Evolutionary conservation across 1,140 invertebrate species (phyloP).

Genomic region (Apocrypta bakeri): DNA sequence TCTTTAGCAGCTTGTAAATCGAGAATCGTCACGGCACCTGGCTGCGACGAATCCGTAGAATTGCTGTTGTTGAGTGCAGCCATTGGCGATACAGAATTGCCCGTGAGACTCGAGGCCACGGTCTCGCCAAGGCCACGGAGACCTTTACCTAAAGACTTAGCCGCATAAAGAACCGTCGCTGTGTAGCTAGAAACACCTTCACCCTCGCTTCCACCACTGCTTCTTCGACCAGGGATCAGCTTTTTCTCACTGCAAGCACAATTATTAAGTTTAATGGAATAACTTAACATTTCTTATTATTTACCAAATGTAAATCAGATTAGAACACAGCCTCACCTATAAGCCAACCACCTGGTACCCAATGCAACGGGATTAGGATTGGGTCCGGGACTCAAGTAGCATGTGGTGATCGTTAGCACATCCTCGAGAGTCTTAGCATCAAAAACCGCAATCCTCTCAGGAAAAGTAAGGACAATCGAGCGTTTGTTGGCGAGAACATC

Average conservation of each 20-base stretch:
- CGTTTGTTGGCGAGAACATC: constrained; percentile 90
- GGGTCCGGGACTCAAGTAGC: constrained; percentile 89
- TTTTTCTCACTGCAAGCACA: constrained; percentile 83
- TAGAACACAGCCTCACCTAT: constrained; percentile 66
- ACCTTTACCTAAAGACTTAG: constrained; percentile 91
- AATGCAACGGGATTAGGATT: constrained; percentile 93
- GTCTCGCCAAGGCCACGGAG: constrained; percentile 93
- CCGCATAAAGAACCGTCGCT: constrained; percentile 95
- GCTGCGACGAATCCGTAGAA: constrained; percentile 77
- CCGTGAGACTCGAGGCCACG: constrained; percentile 91
- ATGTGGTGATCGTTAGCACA: constrained; percentile 89
- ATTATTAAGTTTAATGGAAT: not conserved
- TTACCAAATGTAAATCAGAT: not conserved
- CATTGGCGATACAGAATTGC: constrained; percentile 70
- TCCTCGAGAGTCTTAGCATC: constrained; percentile 92
- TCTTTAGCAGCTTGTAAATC: constrained; percentile 82
- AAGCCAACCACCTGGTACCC: constrained; percentile 86
- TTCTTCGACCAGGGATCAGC: constrained; percentile 86
- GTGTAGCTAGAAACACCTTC: constrained; percentile 91
- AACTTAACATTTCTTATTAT: too few relatives aligned
- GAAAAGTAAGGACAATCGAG: constrained; percentile 89
- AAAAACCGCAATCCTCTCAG: constrained; percentile 93
- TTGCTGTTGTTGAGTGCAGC: constrained; percentile 19
- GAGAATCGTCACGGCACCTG: constrained; percentile 91
- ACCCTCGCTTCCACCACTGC: constrained; percentile 89